These are phyloP conservation scores for Nibea albiflora DNA, from an alignment of 2,113 vertebrate genomes.

Conservation along the genomic window DNA sequence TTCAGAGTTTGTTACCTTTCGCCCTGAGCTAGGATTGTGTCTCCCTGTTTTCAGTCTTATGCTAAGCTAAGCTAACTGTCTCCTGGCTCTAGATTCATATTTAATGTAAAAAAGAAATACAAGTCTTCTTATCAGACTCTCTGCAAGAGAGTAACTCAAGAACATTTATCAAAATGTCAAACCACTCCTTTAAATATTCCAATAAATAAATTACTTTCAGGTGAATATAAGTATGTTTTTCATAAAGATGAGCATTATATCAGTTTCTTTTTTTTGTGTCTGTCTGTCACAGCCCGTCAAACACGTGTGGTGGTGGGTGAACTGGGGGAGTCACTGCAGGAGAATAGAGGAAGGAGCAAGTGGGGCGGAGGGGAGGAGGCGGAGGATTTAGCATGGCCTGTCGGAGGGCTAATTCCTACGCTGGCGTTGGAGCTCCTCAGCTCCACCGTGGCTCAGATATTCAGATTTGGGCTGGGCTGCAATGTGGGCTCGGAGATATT, in stretches of 20 bases:
- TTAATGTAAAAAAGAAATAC: neutral
- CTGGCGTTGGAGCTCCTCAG: conserved; percentile 78
- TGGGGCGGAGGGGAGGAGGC: conserved; percentile 45
- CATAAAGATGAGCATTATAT: conserved; percentile 3
- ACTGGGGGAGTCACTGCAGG: conserved; percentile 57
- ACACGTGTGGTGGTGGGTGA: conserved; percentile 53
- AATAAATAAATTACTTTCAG: neutral
- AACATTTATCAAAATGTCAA: neutral
- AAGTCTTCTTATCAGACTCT: neutral
- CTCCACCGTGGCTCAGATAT: conserved; percentile 81
- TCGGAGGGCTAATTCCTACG: conserved; percentile 83
- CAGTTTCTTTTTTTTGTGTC: conserved; percentile 36
- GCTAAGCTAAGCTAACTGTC: neutral
- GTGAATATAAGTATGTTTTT: conserved; percentile 7
- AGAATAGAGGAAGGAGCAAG: conserved; percentile 58
- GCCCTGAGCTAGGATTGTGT: neutral
- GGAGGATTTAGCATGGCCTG: conserved; percentile 77
- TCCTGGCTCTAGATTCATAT: neutral
- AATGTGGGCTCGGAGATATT: conserved; percentile 86
- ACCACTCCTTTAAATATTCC: neutral
- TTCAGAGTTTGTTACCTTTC: neutral
- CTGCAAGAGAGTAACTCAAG: neutral
- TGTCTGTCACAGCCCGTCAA: conserved; percentile 55
- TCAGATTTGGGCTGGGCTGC: conserved; percentile 84
- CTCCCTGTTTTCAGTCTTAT: neutral